Conservation (phyloP, 2,113 vertebrate genomes). For the Hypanus sabinus region DNA sequence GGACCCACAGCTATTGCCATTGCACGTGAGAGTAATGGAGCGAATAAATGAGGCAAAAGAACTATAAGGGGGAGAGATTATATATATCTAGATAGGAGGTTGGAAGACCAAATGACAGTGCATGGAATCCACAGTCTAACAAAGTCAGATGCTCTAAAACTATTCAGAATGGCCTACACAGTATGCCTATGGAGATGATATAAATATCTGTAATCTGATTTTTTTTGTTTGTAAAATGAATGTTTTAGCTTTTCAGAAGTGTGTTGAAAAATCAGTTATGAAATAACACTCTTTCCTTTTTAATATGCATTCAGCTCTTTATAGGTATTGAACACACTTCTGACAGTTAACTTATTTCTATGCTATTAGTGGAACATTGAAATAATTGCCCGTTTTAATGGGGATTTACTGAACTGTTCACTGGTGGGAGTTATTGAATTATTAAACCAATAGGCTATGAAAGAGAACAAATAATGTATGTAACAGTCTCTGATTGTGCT, state of each 20-base stretch:
- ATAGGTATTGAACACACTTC: background rate
- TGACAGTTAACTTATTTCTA: background rate
- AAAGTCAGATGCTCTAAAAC: background rate
- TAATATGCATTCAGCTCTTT: background rate
- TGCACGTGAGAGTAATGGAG: background rate
- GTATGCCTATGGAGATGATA: background rate
- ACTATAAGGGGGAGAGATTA: background rate
- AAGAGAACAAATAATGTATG: background rate
- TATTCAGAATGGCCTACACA: background rate
- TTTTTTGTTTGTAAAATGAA: background rate
- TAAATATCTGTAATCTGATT: slow-evolving; percentile 1
- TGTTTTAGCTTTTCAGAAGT: background rate
- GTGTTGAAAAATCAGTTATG: background rate
- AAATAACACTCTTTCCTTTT: background rate
- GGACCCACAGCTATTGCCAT: background rate
- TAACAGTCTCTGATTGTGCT: background rate
- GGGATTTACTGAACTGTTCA: too few relatives aligned
- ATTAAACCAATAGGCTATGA: background rate
- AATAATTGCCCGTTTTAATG: background rate
- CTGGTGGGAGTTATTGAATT: too few relatives aligned
- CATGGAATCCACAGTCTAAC: background rate
- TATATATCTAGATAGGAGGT: too few relatives aligned
- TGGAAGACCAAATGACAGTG: background rate
- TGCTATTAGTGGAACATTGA: background rate
- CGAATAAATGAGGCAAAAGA: background rate